Evolutionary conservation across 35 echinoderm and acorn worm species (phyloP).

Genomic region (Nesometra sesokonis): DNA sequence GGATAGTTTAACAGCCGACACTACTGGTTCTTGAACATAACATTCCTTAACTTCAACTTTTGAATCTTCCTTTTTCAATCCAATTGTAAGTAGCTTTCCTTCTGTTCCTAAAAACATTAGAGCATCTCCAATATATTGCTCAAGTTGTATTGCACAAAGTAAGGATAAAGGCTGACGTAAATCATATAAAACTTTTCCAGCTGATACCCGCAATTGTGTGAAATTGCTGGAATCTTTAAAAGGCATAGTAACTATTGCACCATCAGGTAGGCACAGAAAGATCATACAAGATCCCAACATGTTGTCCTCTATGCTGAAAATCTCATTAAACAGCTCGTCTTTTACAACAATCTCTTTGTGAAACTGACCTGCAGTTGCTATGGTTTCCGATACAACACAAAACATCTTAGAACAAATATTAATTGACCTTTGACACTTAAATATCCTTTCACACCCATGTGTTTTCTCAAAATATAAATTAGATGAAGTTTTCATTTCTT

Average conservation of each 20-base stretch:
- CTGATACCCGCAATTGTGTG: neutral
- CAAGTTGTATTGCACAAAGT: neutral
- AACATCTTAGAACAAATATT: neutral
- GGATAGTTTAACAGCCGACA: neutral
- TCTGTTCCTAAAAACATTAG: neutral
- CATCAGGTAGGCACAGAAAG: neutral
- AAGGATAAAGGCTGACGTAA: neutral
- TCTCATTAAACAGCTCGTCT: neutral
- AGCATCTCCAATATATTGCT: neutral
- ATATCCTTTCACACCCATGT: neutral
- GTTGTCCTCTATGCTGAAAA: neutral
- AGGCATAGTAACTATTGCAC: neutral
- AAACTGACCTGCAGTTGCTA: neutral
- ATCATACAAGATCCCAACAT: neutral
- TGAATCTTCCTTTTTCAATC: neutral
- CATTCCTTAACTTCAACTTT: neutral
- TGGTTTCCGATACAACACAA: neutral
- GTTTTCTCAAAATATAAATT: neutral
- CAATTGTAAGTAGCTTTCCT: neutral
- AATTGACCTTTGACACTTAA: neutral
- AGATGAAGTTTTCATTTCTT: neutral
- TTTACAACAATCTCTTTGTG: neutral
- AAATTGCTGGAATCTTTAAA: neutral
- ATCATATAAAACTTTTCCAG: neutral
- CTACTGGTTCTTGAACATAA: neutral